Evolutionary conservation across 2,113 vertebrate genomes (phyloP).

Genomic region (Phaethon lepturus): DNA sequence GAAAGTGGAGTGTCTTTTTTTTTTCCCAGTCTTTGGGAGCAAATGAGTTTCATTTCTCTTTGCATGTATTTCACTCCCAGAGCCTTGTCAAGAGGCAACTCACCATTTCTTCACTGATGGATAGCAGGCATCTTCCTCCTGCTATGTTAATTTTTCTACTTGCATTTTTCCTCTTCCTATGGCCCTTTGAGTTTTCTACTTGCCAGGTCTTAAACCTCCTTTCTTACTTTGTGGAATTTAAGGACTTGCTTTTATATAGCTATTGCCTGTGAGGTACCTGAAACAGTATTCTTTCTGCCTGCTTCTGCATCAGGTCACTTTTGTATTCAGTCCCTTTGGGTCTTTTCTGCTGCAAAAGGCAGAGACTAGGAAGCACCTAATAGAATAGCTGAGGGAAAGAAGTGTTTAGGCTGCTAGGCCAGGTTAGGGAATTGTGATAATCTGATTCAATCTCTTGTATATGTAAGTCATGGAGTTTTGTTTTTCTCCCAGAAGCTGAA

Average conservation of each 20-base stretch:
- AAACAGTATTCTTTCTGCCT: background rate
- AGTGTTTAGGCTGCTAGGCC: background rate
- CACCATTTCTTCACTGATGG: background rate
- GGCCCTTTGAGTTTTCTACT: background rate
- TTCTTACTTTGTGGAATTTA: background rate
- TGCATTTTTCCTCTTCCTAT: background rate
- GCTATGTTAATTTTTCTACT: background rate
- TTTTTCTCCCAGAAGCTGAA: background rate
- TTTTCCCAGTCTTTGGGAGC: background rate
- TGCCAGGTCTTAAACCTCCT: background rate
- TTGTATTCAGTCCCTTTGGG: background rate
- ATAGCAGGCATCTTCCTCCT: background rate
- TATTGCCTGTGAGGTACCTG: background rate
- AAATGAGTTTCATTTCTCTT: background rate
- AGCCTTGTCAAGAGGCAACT: background rate
- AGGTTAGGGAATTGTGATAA: background rate
- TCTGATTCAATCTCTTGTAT: background rate
- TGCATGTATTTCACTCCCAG: background rate
- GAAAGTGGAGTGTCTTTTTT: background rate
- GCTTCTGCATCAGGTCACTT: background rate
- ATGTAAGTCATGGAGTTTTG: background rate
- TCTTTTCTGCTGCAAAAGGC: background rate
- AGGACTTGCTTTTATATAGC: background rate
- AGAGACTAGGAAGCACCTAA: background rate
- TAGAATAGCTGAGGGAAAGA: background rate